Evolutionary conservation across 1,140 invertebrate species (phyloP).

Genomic region (Micrasema minimum): DNA sequence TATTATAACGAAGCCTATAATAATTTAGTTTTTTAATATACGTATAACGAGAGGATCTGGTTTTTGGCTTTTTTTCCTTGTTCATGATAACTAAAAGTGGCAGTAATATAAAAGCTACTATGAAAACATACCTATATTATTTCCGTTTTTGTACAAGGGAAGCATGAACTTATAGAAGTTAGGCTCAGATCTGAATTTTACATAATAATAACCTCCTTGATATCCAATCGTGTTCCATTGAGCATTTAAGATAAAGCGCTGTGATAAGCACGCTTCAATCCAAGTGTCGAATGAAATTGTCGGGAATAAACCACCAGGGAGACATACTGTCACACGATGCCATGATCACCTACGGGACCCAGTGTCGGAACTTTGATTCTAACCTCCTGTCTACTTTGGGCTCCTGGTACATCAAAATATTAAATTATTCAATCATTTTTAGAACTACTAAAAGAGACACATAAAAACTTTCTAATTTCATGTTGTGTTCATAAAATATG

Average conservation of each 20-base stretch:
- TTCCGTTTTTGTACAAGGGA: neutral
- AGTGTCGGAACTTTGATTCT: neutral
- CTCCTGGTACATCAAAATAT: constrained; percentile 16
- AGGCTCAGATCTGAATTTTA: too few species aligned
- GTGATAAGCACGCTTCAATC: constrained; percentile 43
- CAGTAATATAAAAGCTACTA: too few species aligned
- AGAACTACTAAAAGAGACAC: too few species aligned
- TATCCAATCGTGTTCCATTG: neutral
- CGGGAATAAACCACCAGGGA: constrained; percentile 47
- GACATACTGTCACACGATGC: constrained; percentile 47
- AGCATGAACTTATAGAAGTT: neutral
- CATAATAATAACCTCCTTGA: neutral
- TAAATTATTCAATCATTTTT: too few species aligned
- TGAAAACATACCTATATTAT: too few species aligned
- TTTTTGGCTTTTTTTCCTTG: too few species aligned
- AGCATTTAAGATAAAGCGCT: constrained; percentile 37
- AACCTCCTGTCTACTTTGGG: constrained; percentile 3
- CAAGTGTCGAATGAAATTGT: constrained; percentile 48
- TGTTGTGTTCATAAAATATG: too few species aligned
- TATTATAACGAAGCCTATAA: too few species aligned
- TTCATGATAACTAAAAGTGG: too few species aligned
- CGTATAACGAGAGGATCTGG: too few species aligned
- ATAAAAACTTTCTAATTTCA: too few species aligned
- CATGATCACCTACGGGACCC: constrained; percentile 49
- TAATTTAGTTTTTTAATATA: too few species aligned